Evolutionary conservation across 2,113 vertebrate species (phyloP), one percentile per base, ranked within the genome.

Genomic region (Thunnus thynnus): DNA sequence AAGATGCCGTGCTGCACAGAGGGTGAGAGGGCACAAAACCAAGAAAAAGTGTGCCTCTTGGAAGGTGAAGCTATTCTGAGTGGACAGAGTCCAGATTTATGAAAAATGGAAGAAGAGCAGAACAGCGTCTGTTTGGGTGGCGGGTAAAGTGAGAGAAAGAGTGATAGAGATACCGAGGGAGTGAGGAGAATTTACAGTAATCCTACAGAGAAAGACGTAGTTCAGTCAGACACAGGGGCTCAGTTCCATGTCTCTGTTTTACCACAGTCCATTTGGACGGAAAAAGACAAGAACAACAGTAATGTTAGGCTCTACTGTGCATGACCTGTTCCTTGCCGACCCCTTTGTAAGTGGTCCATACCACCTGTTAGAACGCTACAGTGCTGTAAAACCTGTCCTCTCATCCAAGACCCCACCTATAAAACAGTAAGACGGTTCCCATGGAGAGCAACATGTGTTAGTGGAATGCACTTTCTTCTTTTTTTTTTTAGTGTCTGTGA

Each of bases 301-400:
- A 78, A 85, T 74, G 87, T 87, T 66, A 84, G 81, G 81, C 90
- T 88, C 83, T 60, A 67, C 66, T 67, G 88, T 82, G 87, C 86
- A 56, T 92, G 88, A 84, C 84, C 76, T 78, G 77, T 81, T 88
- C 90, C 79, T 84, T 52, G 8, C 13, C 27, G 32, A 78, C 69
- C 68, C 32, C 72, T 84, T 74, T 86, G 79, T 87, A 83, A 84
- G 54, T 18, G 3, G 58, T 73, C 80, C 83, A 76, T 65, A 78
- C 80, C 93, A 93, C 91, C 89, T 92, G 88, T 93, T 88, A 85
- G 86, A 91, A 82, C 73, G 66, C 79, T 90, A 85, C 71, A 69
- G 54, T 4, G 48, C 82, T 63, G 85, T 92, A 90, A 94, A 94
- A 87, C 65, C 66, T 80, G 66, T 76, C 61, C 74, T 77, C 78